A percentile compares a stretch with the other conserved stretches of the same genome.
Conservation (phyloP, 2,113 vertebrate species). For the Pelusios castaneus region DNA sequence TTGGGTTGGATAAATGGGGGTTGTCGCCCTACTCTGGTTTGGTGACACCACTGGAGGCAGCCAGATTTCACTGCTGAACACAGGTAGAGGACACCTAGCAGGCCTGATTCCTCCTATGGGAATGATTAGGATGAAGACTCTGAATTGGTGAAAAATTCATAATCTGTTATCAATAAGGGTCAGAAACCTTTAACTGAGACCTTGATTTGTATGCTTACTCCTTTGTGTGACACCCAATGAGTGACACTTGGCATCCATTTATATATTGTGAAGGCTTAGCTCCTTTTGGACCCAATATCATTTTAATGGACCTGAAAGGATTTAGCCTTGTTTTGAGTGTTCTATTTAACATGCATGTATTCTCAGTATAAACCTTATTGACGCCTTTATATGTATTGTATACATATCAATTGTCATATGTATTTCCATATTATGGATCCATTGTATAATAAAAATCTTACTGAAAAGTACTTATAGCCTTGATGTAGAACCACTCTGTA, state of each 20-base stretch:
- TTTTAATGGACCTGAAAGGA: neutral
- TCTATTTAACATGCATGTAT: neutral
- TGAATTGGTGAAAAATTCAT: neutral
- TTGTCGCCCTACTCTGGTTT: neutral
- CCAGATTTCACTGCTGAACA: accelerated
- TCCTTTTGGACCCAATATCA: neutral
- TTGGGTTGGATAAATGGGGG: neutral
- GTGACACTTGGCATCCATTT: accelerated
- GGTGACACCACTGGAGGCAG: neutral
- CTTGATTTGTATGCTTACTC: neutral
- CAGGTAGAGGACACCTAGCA: neutral
- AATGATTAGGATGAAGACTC: accelerated
- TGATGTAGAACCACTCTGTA: neutral
- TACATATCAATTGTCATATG: neutral
- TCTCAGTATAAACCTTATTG: neutral
- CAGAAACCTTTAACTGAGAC: neutral
- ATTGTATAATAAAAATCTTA: neutral
- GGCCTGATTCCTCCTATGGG: neutral
- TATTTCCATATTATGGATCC: neutral
- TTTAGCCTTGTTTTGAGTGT: neutral
- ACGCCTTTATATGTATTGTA: neutral
- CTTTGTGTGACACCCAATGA: neutral
- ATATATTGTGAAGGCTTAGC: neutral
- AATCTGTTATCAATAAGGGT: neutral
- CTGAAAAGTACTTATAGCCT: accelerated